Conservation (phyloP, 1,140 invertebrate species). For the Anastrepha ludens region DNA sequence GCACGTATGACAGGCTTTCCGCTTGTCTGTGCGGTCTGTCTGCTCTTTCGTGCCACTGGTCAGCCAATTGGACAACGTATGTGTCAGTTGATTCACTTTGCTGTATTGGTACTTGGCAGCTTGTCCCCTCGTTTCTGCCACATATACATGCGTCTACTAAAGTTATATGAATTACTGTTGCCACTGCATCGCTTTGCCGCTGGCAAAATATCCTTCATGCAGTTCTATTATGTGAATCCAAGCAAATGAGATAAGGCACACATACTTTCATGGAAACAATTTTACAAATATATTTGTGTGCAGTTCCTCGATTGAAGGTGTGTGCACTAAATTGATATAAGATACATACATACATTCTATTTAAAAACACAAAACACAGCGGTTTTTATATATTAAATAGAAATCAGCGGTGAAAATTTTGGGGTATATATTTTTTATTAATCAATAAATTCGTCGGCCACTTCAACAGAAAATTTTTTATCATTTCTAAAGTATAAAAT, state of each 20-base stretch:
- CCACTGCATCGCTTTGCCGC: not conserved
- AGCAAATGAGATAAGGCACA: constrained; percentile 24
- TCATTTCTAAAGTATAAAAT: too few relatives aligned
- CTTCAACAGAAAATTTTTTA: too few relatives aligned
- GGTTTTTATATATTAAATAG: too few relatives aligned
- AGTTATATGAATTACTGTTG: not conserved
- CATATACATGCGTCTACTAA: not conserved
- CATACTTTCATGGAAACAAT: not conserved
- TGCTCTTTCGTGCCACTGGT: not conserved
- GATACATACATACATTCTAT: not conserved
- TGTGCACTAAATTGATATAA: not conserved
- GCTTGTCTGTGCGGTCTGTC: too few relatives aligned
- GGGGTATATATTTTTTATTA: too few relatives aligned
- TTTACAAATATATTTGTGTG: not conserved
- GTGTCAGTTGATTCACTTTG: constrained; percentile 14
- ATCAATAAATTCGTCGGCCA: too few relatives aligned
- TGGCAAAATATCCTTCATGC: not conserved
- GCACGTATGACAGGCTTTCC: too few relatives aligned
- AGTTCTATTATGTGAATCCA: constrained; percentile 12
- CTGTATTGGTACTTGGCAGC: constrained; percentile 22
- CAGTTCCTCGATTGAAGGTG: too few relatives aligned
- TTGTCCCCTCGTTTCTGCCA: not conserved
- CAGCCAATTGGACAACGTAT: constrained; percentile 33
- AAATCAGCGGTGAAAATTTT: too few relatives aligned
- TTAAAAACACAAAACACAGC: too few relatives aligned